Evolutionary conservation across 2,888 invertebrate genomes (phyloP), one percentile per base, ranked within the genome.

Genomic region (Tetranychus truncatus): DNA sequence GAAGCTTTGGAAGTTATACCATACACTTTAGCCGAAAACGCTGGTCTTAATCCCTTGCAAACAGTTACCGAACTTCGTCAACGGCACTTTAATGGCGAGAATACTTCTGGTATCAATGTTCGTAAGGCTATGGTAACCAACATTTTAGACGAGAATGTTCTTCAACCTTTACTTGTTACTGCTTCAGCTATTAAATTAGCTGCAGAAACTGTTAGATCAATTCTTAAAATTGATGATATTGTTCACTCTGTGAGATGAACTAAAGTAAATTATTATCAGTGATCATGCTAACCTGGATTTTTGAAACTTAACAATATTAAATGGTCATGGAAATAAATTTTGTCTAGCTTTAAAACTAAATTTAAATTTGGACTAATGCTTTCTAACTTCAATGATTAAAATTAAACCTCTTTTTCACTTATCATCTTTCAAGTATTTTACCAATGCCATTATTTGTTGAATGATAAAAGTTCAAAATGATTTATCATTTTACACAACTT

Each of bases 221-320:
- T 99, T 84, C 87, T 99, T 82, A 99, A 99, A 86, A 99, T 99
- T 81, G 99, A 99, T 84, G 99, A 99, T 84, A 96, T 99, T 84
- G 94, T 97, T 81, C 88, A 89, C 86, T 76, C 76, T 72, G 72
- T 78, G 67, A 78, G 78, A n/a, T 78, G 75, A 77, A 72, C 55
- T 55, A 3, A 5, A 3, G 5, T 34, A 34, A 34, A 34, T 34
- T 34, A 34, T 34, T 4, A 34, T 4, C 34, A 34, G 34, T 34
- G 34, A 34, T 34, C 34, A 34, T 34, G 34, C 34, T 34, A 34
- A 34, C 34, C 34, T 34, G 34, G 34, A 34, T 34, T 34, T 34
- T 34, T 34, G 34, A 34, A 34, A 34, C 34, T 34, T 34, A 34
- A 34, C 34, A 34, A 34, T 34, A 34, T 34, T 34, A 34, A 34